Evolutionary conservation across 2,113 vertebrate species (phyloP), one percentile per base, ranked within the genome.

Genomic region (Argyrosomus japonicus): DNA sequence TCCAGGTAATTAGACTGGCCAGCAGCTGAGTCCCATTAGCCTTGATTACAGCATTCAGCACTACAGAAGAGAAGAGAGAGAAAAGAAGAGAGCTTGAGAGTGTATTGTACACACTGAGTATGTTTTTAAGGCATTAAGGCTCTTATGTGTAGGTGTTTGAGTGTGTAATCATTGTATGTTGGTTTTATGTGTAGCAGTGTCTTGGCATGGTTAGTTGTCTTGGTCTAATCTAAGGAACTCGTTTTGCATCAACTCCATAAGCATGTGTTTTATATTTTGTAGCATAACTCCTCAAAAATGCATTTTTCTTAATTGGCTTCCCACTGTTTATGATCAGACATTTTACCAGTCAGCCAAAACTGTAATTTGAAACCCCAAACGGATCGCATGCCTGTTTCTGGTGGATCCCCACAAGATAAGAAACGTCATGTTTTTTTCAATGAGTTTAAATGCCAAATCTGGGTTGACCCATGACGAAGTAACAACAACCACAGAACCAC

Each of bases 11-110:
- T 94, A 94, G 91, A 89, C 88, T 75, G 89, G 83, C 89, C 91
- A 92, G 89, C 94, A 94, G 94, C 92, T 94, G 93, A 94, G 91
- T 93, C 93, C 86, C 92, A 94, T 95, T 94, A 94, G 87, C 81
- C 75, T 83, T 93, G 91, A 95, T 94, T 94, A 91, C 86, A 92
- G 88, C 83, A 91, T 93, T 87, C 83, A 91, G 84, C 65, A 51
- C 64, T 77, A 91, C 80, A 86, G 82, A 85, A 69, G 58, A 69
- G 65, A 48, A 58, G 75, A 68, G 78, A 82, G 72, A 72, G 68
- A 81, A 56, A 29, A 56, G 73, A 80, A 82, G 14, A 75, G 64
- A 58, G 48, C 56, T 45, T 21, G 40, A 62, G 60, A 64, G 50
- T 69, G 60, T 23, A 32, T 43, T 64, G 27, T 57, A 54, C 57